Evolutionary conservation across 2,888 invertebrate species (phyloP).

Genomic region (Orthonychiurus folsomi): DNA sequence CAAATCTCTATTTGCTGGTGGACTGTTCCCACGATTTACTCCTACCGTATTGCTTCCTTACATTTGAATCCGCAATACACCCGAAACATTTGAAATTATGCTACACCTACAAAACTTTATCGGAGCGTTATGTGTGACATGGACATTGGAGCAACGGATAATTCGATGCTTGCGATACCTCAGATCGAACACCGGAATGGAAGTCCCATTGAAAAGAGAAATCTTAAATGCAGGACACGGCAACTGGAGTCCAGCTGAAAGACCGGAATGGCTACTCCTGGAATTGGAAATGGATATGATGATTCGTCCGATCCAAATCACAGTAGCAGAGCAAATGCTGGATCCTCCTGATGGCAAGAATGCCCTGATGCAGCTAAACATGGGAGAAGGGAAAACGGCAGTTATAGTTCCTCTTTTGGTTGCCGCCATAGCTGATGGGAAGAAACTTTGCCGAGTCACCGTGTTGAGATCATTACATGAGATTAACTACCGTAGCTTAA

Average conservation of each 20-base stretch:
- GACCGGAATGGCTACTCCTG: constrained; percentile 22
- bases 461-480: constrained; percentile 27
- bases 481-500: constrained; percentile 17
- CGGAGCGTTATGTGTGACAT: constrained; percentile 15
- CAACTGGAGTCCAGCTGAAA: constrained; percentile 16
- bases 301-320: constrained; percentile 16
- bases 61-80: no score
- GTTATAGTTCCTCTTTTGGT: constrained; percentile 30
- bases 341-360: constrained; percentile 14
- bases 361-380: constrained; percentile 30
- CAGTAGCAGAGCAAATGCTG: constrained; percentile 20
- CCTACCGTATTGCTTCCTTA: no score
- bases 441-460: constrained; percentile 26
- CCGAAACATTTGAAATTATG: no score
- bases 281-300: constrained; percentile 22
- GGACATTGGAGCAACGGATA: constrained; percentile 14
- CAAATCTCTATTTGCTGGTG: no score
- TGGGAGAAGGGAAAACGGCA: constrained; percentile 33
- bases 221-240: constrained; percentile 15
- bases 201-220: constrained; percentile 13
- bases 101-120: constrained; percentile 9
- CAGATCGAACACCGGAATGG: background rate
- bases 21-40: no score
- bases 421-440: constrained; percentile 13
- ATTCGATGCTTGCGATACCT: constrained; percentile 11